These are phyloP conservation scores for Anisognathus igniventris DNA, from an alignment of 2,797 vertebrate species.

Conservation along the genomic window DNA sequence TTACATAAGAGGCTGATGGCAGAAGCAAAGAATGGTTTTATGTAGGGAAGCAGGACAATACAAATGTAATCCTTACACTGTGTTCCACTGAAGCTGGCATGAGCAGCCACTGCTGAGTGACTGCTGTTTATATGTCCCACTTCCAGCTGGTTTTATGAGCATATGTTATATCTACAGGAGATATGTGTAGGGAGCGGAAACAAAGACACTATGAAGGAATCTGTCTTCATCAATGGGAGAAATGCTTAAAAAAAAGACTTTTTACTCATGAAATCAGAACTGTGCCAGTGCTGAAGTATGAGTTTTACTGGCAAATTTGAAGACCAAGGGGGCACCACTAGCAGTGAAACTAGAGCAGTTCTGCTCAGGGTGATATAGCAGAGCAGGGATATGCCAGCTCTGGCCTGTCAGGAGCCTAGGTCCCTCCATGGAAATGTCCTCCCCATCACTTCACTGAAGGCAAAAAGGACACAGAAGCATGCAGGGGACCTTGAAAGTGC, in stretches of 20 bases:
- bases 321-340: neutral
- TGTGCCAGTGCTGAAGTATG: neutral
- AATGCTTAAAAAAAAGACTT: neutral
- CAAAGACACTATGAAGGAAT: neutral
- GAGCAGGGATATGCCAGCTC: neutral
- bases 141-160: conserved; percentile 44
- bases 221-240: neutral
- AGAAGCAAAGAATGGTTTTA: neutral
- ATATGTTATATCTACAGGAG: conserved; percentile 45
- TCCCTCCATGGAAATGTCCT: neutral
- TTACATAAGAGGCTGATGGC: neutral
- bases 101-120: conserved; percentile 18
- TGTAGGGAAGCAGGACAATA: neutral
- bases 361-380: accelerated
- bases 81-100: conserved; percentile 32
- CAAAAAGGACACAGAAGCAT: neutral
- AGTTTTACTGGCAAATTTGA: neutral
- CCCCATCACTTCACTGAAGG: neutral
- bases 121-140: conserved; percentile 44
- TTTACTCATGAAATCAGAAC: neutral
- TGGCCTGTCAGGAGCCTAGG: neutral
- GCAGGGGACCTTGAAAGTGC: neutral
- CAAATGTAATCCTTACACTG: conserved; percentile 7
- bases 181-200: conserved; percentile 25
- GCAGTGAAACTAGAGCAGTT: neutral